Evolutionary conservation across 2,113 vertebrate genomes (phyloP).

Genomic region (Grammomys surdaster): DNA sequence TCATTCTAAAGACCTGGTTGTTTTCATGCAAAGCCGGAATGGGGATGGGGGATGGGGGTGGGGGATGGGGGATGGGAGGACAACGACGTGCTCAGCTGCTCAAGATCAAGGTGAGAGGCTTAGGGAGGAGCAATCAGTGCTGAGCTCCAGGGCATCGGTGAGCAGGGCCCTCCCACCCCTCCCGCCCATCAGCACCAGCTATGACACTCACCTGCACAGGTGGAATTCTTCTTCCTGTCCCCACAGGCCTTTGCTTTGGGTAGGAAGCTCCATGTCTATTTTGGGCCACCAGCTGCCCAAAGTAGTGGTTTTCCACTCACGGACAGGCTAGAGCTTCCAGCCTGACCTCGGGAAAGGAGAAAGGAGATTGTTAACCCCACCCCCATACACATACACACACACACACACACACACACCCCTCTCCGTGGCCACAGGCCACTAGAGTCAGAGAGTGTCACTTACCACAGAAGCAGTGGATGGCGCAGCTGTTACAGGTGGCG

Average conservation of each 20-base stretch:
- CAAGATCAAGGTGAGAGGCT: background rate
- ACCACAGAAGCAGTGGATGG: background rate
- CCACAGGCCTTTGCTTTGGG: background rate
- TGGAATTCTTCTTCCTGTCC: background rate
- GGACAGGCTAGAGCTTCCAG: rapidly evolving
- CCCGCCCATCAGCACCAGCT: rapidly evolving
- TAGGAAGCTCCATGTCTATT: background rate
- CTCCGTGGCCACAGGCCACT: background rate
- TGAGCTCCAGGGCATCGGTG: too few relatives aligned
- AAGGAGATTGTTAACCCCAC: background rate
- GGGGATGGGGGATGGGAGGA: background rate
- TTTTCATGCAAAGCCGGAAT: background rate
- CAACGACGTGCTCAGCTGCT: too few relatives aligned
- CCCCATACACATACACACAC: background rate
- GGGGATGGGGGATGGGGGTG: too few relatives aligned
- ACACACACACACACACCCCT: background rate
- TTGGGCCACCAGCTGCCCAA: background rate
- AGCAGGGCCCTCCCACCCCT: background rate
- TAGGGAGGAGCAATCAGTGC: background rate
- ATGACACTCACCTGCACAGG: background rate
- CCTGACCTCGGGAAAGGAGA: background rate
- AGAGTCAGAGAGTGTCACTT: background rate
- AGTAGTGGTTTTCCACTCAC: background rate
- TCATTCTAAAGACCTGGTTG: rapidly evolving
- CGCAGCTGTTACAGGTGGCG: background rate